These are phyloP conservation scores for Tinamus major DNA, from an alignment of 2,797 vertebrate genomes.

Conservation along the genomic window DNA sequence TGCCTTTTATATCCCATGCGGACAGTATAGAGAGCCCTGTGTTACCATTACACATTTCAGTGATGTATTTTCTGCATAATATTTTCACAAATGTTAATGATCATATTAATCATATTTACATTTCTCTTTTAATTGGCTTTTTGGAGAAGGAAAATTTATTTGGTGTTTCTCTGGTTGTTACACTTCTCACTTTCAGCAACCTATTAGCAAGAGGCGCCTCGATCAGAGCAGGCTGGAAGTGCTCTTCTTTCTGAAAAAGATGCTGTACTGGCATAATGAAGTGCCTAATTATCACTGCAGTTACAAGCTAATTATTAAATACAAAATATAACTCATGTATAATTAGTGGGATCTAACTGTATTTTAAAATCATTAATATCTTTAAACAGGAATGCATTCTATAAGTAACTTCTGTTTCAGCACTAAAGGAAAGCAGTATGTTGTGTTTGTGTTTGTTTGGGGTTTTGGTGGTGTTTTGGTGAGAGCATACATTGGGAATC, in stretches of 20 bases:
- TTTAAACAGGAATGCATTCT: constrained; percentile 42
- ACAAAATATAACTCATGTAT: constrained; percentile 62
- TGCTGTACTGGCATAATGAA: constrained; percentile 40
- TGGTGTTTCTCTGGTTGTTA: constrained; percentile 10
- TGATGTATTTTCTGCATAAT: background rate
- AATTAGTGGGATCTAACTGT: constrained; percentile 62
- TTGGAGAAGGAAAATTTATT: constrained; percentile 52
- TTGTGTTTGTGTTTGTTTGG: background rate
- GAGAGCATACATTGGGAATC: background rate
- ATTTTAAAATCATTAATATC: constrained; percentile 43
- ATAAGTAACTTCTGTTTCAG: background rate
- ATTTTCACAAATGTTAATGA: constrained; percentile 59
- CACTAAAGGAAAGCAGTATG: accelerated
- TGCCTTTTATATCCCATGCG: background rate
- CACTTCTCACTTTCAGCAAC: constrained; percentile 36
- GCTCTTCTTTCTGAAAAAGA: constrained; percentile 42
- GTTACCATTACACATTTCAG: background rate
- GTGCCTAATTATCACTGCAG: constrained; percentile 50
- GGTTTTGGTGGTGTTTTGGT: background rate
- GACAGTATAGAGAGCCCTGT: background rate
- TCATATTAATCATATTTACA: constrained; percentile 68
- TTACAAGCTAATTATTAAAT: constrained; percentile 63
- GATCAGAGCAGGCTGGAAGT: constrained; percentile 3
- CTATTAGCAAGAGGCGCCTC: constrained; percentile 18
- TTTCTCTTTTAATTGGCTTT: constrained; percentile 67